Evolutionary conservation across 2,888 invertebrate genomes (phyloP).

Genomic region (Balanococcus diminutus): DNA sequence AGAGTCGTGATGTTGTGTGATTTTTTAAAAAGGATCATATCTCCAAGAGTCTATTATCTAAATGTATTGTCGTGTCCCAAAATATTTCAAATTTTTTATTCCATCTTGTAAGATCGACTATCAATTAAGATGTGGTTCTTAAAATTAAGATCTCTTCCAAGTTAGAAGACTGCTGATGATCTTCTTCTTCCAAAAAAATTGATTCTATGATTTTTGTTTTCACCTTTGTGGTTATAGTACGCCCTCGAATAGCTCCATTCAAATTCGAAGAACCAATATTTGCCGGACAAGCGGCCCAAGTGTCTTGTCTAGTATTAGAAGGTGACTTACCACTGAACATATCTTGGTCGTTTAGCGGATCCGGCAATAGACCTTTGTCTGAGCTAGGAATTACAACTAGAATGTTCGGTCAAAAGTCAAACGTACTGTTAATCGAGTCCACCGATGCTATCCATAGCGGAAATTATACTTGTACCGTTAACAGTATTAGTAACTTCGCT

Average conservation of each 20-base stretch:
- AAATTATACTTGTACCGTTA: slow-evolving; percentile 66
- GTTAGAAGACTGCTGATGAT: background rate
- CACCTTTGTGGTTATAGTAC: slow-evolving; percentile 61
- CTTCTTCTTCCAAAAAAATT: background rate
- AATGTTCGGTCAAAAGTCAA: slow-evolving; percentile 60
- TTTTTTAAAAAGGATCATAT: background rate
- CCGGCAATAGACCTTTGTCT: slow-evolving; percentile 62
- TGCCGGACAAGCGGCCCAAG: slow-evolving; percentile 60
- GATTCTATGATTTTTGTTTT: background rate
- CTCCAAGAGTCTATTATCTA: background rate
- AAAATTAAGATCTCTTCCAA: background rate
- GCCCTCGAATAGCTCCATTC: slow-evolving; percentile 60
- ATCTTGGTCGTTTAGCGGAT: slow-evolving; percentile 63
- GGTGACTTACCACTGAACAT: slow-evolving; percentile 64
- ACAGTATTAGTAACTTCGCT: slow-evolving; percentile 66
- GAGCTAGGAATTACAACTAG: slow-evolving; percentile 57
- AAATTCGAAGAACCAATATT: slow-evolving; percentile 59
- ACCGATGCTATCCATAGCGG: slow-evolving; percentile 61
- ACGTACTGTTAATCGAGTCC: slow-evolving; percentile 61
- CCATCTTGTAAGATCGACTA: too few species aligned
- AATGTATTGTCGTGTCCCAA: too few species aligned
- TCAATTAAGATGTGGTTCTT: background rate
- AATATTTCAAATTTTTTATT: too few species aligned
- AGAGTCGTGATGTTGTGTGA: background rate
- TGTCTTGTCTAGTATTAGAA: slow-evolving; percentile 60